These are phyloP conservation scores for Germaria angustata DNA, from an alignment of 2,888 invertebrate genomes.

Conservation along the genomic window DNA sequence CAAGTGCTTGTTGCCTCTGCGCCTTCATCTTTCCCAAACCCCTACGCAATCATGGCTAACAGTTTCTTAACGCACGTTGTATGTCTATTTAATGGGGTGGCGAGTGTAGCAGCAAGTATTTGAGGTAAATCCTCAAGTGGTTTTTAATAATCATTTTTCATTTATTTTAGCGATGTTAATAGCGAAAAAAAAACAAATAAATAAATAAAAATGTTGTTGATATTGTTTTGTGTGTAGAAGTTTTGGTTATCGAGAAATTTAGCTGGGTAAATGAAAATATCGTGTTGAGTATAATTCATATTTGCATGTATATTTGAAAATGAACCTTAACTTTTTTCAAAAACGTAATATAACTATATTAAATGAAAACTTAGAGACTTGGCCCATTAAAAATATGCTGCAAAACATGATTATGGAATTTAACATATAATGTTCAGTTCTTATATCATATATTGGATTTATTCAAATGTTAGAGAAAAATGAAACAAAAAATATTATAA, in stretches of 20 bases:
- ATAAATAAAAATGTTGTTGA: conserved; percentile 3
- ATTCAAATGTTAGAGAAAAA: too few relatives aligned
- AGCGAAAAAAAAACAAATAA: conserved; percentile 3
- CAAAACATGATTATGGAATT: too few relatives aligned
- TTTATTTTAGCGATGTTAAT: conserved; percentile 24
- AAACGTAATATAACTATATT: too few relatives aligned
- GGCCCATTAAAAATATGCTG: too few relatives aligned
- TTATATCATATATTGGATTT: too few relatives aligned
- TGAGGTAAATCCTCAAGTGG: conserved; percentile 50
- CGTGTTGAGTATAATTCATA: not conserved
- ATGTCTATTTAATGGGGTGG: conserved; percentile 7
- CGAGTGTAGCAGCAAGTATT: not conserved
- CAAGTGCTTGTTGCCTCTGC: not conserved
- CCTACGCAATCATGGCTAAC: too few relatives aligned
- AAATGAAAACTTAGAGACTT: too few relatives aligned
- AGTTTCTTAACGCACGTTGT: not conserved
- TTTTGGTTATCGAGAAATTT: not conserved
- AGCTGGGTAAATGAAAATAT: not conserved
- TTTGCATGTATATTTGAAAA: too few relatives aligned
- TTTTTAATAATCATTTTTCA: conserved; percentile 46
- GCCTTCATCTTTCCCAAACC: not conserved
- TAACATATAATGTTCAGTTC: too few relatives aligned
- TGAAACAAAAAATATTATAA: too few relatives aligned
- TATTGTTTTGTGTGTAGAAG: not conserved
- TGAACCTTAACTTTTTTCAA: too few relatives aligned